These are phyloP conservation scores for Anthoscopus minutus DNA, from an alignment of 2,113 vertebrate genomes.

Conservation along the genomic window DNA sequence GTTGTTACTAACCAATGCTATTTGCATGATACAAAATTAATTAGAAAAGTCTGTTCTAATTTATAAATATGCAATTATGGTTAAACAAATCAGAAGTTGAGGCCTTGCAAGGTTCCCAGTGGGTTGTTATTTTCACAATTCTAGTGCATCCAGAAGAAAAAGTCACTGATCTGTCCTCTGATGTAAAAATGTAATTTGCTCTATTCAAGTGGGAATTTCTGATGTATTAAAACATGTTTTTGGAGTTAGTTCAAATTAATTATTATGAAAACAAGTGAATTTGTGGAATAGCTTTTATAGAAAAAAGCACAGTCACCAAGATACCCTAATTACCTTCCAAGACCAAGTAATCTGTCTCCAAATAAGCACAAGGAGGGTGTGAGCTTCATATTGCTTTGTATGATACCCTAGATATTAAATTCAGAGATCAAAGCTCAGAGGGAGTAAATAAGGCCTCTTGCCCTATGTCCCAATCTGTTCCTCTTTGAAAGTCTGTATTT, in stretches of 20 bases:
- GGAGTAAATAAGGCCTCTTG: neutral
- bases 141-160: neutral
- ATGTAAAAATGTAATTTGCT: constrained; percentile 50
- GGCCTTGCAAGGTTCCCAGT: neutral
- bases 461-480: neutral
- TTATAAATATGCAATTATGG: constrained; percentile 64
- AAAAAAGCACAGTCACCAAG: neutral
- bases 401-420: neutral
- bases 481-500: neutral
- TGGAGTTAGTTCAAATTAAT: constrained; percentile 68
- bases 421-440: neutral
- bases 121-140: neutral
- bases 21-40: constrained; percentile 65
- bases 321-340: neutral
- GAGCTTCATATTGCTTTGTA: neutral
- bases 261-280: constrained; percentile 47
- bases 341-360: neutral
- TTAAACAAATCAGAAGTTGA: constrained; percentile 58
- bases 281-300: neutral
- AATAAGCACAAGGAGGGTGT: neutral
- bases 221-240: constrained; percentile 63
- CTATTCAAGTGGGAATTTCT: constrained; percentile 32
- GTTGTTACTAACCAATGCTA: constrained; percentile 52
- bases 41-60: constrained; percentile 65
- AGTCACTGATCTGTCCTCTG: constrained; percentile 24